These are phyloP conservation scores for Drosophila melanosoma DNA, from an alignment of 2,888 invertebrate species.

Conservation along the genomic window DNA sequence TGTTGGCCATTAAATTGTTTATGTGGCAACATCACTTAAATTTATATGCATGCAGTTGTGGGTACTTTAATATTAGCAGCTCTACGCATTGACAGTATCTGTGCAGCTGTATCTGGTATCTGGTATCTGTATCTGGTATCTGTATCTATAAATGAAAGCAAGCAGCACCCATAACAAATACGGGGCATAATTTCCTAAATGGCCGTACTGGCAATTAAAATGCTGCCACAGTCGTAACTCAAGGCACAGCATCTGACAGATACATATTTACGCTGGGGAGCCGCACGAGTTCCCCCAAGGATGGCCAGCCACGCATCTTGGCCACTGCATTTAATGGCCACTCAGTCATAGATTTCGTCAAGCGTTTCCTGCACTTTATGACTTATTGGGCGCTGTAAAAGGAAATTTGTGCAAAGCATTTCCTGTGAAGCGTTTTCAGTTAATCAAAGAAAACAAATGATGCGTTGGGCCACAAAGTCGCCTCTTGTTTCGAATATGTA, in stretches of 20 bases:
- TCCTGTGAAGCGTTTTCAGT: conserved; percentile 33
- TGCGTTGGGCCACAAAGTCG: conserved; percentile 1
- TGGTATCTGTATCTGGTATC: conserved; percentile 3
- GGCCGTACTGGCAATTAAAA: conserved; percentile 72
- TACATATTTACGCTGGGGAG: conserved; percentile 27
- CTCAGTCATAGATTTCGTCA: conserved; percentile 53
- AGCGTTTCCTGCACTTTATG: conserved; percentile 69
- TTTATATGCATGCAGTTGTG: conserved; percentile 39
- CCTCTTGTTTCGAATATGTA: conserved; percentile 14
- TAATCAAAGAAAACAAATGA: conserved; percentile 46
- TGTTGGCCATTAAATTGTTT: conserved; percentile 72
- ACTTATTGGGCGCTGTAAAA: conserved; percentile 44
- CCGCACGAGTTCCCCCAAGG: conserved; percentile 6
- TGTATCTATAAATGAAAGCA: conserved; percentile 9
- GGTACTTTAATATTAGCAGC: conserved; percentile 7
- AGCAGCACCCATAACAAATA: conserved; percentile 34
- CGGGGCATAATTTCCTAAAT: conserved; percentile 50
- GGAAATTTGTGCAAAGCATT: conserved; percentile 24
- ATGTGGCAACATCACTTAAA: conserved; percentile 59
- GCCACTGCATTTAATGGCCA: conserved; percentile 66
- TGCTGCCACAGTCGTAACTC: conserved; percentile 65
- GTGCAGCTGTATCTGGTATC: conserved; percentile 6
- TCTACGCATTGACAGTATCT: conserved; percentile 13
- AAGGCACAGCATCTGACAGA: conserved; percentile 40
- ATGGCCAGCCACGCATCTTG: conserved; percentile 11